Percentiles rank a stretch among this genome's conserved stretches.
Evolutionary conservation across 2,888 invertebrate species (phyloP).

Genomic region (Schizotus pectinicornis): DNA sequence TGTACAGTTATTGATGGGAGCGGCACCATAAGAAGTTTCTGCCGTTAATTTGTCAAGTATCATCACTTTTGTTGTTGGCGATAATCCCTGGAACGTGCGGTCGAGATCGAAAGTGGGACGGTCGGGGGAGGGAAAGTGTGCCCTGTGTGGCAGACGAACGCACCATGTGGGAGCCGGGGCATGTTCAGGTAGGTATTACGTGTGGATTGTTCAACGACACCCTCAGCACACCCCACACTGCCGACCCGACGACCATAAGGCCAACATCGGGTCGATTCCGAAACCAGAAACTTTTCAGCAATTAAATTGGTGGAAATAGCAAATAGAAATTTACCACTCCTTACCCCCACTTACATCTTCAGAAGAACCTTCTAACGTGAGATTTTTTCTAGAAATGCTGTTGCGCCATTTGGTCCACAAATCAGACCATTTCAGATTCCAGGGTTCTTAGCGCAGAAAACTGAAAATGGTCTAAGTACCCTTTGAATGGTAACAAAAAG

Average conservation of each 20-base stretch:
- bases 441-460: no score
- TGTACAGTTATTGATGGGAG: not conserved
- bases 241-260: not conserved
- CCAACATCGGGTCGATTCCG: not conserved
- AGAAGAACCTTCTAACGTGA: no score
- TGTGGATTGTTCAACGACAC: conserved; percentile 21
- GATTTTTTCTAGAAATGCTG: no score
- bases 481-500: no score
- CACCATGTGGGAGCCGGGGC: conserved; percentile 40
- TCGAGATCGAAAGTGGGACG: conserved; percentile 30
- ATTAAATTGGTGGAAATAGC: no score
- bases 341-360: no score
- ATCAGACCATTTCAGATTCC: no score
- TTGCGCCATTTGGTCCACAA: no score
- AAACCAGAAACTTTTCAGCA: no score
- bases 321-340: no score
- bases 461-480: no score
- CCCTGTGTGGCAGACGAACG: conserved; percentile 28
- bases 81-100: conserved; percentile 15
- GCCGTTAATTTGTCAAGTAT: conserved; percentile 6
- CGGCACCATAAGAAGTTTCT: not conserved
- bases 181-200: conserved; percentile 17
- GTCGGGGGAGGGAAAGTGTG: conserved; percentile 26
- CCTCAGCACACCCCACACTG: conserved; percentile 13
- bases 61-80: conserved; percentile 17